Percentiles rank a stretch among this genome's conserved stretches.
phyloP scores from a whole-genome alignment of 2,113 vertebrate species.

The Syngnathus typhle region DNA sequence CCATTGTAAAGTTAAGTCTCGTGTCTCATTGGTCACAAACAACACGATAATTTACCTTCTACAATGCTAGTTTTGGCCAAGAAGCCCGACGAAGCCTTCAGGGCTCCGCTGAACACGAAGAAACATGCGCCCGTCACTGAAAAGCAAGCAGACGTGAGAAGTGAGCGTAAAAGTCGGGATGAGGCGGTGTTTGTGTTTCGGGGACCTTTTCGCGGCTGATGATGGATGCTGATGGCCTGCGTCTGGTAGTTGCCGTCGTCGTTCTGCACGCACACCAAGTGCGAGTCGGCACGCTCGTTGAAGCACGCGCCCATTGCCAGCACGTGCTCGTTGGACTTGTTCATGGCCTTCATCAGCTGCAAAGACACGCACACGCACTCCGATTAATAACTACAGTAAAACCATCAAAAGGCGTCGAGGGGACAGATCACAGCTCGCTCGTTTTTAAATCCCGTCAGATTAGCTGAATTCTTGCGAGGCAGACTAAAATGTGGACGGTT shows the following conservation, averaged over 20 bases:
- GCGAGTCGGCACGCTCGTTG: constrained; percentile 92
- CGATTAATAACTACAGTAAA: background rate
- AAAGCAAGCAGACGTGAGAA: constrained; percentile 46
- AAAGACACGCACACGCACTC: constrained; percentile 34
- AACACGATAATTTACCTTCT: constrained; percentile 78
- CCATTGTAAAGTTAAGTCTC: too few relatives aligned
- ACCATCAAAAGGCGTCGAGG: constrained; percentile 18
- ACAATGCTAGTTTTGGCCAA: constrained; percentile 98
- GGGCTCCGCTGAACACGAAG: constrained; percentile 96
- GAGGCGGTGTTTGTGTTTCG: background rate
- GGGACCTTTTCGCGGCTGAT: constrained; percentile 89
- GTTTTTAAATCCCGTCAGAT: background rate
- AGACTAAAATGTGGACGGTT: background rate
- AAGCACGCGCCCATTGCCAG: constrained; percentile 94
- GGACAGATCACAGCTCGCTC: constrained; percentile 25
- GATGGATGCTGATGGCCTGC: constrained; percentile 98
- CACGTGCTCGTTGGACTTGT: constrained; percentile 98
- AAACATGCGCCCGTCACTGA: constrained; percentile 96
- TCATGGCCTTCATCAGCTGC: constrained; percentile 99
- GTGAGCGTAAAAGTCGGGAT: background rate
- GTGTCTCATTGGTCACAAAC: background rate
- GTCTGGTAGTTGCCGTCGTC: constrained; percentile 98
- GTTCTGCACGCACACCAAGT: constrained; percentile 96
- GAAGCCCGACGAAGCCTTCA: constrained; percentile 93
- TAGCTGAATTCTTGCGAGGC: background rate